Conservation (phyloP, 2,888 invertebrate genomes). For the Sinotaia quadrata region DNA sequence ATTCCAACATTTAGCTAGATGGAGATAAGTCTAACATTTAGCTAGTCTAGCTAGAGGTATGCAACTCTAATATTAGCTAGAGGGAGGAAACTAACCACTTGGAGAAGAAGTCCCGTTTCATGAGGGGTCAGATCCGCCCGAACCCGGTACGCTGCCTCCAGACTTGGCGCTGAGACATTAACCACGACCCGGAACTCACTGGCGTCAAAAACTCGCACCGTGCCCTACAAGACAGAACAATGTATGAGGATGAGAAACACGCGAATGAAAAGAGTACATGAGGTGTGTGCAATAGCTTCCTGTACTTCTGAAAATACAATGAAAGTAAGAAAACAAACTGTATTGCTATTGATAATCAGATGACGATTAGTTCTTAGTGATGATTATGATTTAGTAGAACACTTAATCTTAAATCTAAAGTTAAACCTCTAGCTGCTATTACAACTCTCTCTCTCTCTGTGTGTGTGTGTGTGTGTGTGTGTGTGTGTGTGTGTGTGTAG, state of each 20-base stretch:
- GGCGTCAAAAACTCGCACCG: constrained; percentile 63
- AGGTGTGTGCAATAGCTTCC: too few species aligned
- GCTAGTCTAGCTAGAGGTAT: too few species aligned
- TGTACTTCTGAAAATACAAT: too few species aligned
- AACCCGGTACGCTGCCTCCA: constrained; percentile 62
- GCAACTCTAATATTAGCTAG: too few species aligned
- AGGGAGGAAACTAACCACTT: constrained; percentile 69
- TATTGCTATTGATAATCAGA: too few species aligned
- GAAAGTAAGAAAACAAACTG: too few species aligned
- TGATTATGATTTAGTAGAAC: too few species aligned
- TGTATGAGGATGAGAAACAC: neutral
- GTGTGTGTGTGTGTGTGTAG: neutral
- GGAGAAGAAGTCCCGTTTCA: constrained; percentile 60
- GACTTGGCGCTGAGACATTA: constrained; percentile 61
- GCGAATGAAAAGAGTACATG: too few species aligned
- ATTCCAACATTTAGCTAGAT: too few species aligned
- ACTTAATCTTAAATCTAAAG: too few species aligned
- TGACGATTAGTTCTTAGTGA: neutral
- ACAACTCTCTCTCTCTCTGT: neutral
- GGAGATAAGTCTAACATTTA: too few species aligned
- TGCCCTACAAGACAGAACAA: constrained; percentile 52
- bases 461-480: neutral
- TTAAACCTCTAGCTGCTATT: too few species aligned
- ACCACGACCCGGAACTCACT: constrained; percentile 64
- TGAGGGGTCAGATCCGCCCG: constrained; percentile 54